Evolutionary conservation across 2,113 vertebrate genomes (phyloP).

Genomic region (Siniperca chuatsi): DNA sequence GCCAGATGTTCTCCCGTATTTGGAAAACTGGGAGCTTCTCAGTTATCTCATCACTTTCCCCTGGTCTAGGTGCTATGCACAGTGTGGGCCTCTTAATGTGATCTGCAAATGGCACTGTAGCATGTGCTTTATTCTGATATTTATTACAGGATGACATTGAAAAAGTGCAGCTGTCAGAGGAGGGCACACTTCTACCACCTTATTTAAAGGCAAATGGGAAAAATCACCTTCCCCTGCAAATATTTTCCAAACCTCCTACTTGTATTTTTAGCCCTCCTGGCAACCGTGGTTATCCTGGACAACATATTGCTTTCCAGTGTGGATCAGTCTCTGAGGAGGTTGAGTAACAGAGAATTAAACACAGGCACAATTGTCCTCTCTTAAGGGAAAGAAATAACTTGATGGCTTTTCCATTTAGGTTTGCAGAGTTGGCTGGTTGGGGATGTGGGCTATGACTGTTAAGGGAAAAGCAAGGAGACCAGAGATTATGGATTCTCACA

Average conservation of each 20-base stretch:
- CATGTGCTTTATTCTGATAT: neutral
- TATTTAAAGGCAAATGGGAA: slow-evolving; percentile 13
- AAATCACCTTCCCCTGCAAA: slow-evolving; percentile 27
- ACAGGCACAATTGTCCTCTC: slow-evolving; percentile 60
- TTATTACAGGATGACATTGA: neutral
- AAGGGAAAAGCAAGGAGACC: slow-evolving; percentile 13
- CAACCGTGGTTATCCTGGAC: slow-evolving; percentile 7
- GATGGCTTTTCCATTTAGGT: slow-evolving; percentile 60
- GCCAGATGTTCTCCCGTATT: slow-evolving; percentile 8
- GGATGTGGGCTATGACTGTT: slow-evolving; percentile 33
- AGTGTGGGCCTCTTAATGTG: neutral
- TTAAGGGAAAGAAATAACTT: slow-evolving; percentile 33
- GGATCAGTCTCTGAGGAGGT: slow-evolving; percentile 7
- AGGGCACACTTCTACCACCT: neutral
- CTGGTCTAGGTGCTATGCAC: too few species aligned
- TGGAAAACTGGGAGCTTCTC: neutral
- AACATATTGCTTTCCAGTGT: slow-evolving; percentile 30
- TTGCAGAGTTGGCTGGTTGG: slow-evolving; percentile 22
- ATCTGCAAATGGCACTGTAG: slow-evolving; percentile 30
- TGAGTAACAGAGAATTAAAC: slow-evolving; percentile 50
- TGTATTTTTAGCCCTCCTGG: slow-evolving; percentile 44
- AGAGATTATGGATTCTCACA: slow-evolving; percentile 18
- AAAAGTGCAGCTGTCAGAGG: neutral
- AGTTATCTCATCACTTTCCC: neutral
- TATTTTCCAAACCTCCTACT: slow-evolving; percentile 43